phyloP scores from a whole-genome alignment of 2,113 vertebrate species.

The Brachypodius melanocephalos region DNA sequence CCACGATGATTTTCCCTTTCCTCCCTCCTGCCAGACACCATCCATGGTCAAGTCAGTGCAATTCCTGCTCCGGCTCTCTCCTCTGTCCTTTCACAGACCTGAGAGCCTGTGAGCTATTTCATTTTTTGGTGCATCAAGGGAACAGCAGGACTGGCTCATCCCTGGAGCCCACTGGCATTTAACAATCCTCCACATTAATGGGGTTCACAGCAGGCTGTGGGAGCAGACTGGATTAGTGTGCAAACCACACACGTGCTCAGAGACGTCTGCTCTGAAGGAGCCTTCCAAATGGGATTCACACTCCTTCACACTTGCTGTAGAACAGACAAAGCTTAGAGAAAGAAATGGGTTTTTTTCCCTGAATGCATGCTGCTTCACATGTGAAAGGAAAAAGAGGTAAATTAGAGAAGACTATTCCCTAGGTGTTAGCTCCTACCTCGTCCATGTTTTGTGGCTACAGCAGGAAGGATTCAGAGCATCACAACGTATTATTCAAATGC shows the following conservation, averaged over 20 bases:
- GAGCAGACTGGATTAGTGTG: conserved; percentile 37
- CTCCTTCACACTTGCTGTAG: conserved; percentile 36
- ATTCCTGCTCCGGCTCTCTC: background rate
- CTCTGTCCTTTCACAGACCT: background rate
- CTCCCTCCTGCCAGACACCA: background rate
- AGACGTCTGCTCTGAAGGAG: background rate
- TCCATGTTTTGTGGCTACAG: background rate
- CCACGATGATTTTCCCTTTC: background rate
- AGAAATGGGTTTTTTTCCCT: background rate
- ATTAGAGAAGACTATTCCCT: background rate
- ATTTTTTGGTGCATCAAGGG: conserved; percentile 35
- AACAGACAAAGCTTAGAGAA: conserved; percentile 14
- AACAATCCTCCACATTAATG: conserved; percentile 28
- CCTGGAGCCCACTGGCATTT: conserved; percentile 24
- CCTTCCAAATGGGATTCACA: conserved; percentile 54
- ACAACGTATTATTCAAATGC: background rate
- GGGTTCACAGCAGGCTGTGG: conserved; percentile 1
- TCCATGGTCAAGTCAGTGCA: background rate
- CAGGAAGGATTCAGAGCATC: background rate
- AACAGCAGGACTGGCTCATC: conserved; percentile 39
- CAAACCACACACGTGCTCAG: conserved; percentile 12
- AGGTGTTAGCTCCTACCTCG: background rate
- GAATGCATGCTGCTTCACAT: background rate
- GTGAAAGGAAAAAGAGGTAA: background rate
- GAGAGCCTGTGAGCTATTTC: background rate